These are phyloP conservation scores for Saimiri boliviensis DNA, from an alignment of 2,113 vertebrate species.

Conservation along the genomic window DNA sequence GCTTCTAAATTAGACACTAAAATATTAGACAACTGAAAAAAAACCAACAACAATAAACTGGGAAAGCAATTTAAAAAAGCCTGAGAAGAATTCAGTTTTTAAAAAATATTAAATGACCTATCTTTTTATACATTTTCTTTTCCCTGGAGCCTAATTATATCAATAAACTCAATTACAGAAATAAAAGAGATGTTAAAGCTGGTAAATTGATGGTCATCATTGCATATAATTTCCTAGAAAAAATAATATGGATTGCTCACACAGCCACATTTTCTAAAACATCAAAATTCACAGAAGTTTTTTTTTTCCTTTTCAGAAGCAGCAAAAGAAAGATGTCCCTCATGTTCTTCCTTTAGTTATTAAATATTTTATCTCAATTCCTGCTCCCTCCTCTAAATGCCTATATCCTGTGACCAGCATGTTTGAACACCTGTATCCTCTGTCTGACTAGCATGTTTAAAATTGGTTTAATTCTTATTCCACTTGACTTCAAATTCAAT, in stretches of 20 bases:
- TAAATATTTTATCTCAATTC: background rate
- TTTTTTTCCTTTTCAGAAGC: background rate
- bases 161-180: background rate
- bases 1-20: background rate
- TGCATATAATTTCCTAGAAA: background rate
- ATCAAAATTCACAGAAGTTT: background rate
- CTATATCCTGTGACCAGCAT: background rate
- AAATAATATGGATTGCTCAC: background rate
- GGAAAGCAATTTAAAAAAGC: background rate
- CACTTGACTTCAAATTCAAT: background rate
- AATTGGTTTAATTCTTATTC: background rate
- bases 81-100: conserved; percentile 19
- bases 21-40: background rate
- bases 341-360: background rate
- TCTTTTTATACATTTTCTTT: background rate
- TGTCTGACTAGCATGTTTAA: background rate
- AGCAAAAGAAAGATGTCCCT: background rate
- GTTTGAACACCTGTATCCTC: background rate
- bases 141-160: background rate
- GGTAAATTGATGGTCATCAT: background rate
- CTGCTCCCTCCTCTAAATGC: background rate
- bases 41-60: background rate
- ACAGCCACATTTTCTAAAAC: background rate
- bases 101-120: background rate
- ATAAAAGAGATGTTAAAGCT: background rate